phyloP scores from a whole-genome alignment of 2,888 invertebrate genomes.

The Cephus pulcher region DNA sequence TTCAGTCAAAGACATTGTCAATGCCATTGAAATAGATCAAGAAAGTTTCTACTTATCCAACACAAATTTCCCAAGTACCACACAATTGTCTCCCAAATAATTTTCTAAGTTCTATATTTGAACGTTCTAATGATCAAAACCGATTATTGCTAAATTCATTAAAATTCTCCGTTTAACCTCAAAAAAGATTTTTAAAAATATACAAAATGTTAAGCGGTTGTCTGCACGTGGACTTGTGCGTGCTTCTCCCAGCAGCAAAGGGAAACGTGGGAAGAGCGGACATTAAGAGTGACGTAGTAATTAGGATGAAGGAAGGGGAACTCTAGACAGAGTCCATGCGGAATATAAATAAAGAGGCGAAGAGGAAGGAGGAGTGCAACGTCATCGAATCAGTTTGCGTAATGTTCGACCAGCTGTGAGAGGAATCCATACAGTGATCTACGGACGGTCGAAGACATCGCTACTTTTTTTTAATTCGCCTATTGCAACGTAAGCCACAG shows the following conservation, averaged over 20 bases:
- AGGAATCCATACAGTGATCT: not conserved
- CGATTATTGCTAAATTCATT: not conserved
- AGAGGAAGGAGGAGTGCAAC: not conserved
- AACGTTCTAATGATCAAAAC: not conserved
- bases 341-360: not conserved
- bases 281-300: not conserved
- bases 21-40: not conserved
- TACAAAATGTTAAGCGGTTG: not conserved
- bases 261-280: not conserved
- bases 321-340: not conserved
- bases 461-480: not conserved
- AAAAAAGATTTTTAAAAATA: not conserved
- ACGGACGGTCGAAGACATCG: not conserved
- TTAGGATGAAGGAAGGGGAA: not conserved
- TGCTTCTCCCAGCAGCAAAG: not conserved
- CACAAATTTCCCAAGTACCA: not conserved
- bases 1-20: not conserved
- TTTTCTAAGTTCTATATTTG: not conserved
- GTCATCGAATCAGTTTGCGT: not conserved
- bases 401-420: not conserved
- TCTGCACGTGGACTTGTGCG: not conserved
- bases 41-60: not conserved
- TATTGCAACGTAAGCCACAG: not conserved
- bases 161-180: too few relatives aligned
- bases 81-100: not conserved